phyloP scores from a whole-genome alignment of 92 coral and sea anemone species.

The Actinernus sp. region DNA sequence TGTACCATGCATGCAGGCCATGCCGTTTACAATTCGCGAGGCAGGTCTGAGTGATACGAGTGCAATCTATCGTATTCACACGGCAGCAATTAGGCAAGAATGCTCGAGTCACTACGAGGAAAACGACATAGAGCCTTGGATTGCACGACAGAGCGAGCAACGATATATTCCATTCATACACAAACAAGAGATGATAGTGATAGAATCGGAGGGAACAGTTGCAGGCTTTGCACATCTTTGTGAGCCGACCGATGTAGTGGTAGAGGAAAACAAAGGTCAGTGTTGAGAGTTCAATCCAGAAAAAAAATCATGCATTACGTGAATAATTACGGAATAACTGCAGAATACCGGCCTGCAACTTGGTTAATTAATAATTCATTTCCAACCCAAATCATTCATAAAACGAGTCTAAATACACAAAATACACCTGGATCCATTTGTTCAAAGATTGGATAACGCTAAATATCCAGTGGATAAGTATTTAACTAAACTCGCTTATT shows the following conservation, averaged over 20 bases:
- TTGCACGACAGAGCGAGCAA: conserved; percentile 38
- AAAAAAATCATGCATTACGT: too few relatives aligned
- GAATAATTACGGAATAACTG: too few relatives aligned
- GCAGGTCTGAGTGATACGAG: conserved; percentile 61
- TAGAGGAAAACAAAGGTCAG: background rate
- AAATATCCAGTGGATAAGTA: too few relatives aligned
- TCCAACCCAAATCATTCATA: too few relatives aligned
- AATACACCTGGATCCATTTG: too few relatives aligned
- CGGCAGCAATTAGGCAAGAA: conserved; percentile 55
- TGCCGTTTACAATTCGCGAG: conserved; percentile 52
- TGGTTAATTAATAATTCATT: too few relatives aligned
- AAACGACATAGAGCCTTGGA: conserved; percentile 65
- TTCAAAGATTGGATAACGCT: too few relatives aligned
- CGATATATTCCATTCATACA: conserved; percentile 51
- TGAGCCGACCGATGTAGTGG: background rate
- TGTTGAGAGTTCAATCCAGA: too few relatives aligned
- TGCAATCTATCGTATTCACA: conserved; percentile 57
- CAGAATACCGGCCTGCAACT: too few relatives aligned
- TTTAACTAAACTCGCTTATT: too few relatives aligned
- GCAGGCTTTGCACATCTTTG: conserved; percentile 83
- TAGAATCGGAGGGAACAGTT: conserved; percentile 16
- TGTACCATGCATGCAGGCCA: too few relatives aligned
- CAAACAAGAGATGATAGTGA: conserved; percentile 63
- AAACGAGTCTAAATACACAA: too few relatives aligned
- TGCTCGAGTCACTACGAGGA: conserved; percentile 71